Percentiles rank a stretch among this genome's conserved stretches.
Evolutionary conservation across 2,888 invertebrate genomes (phyloP).

Genomic region (Pharmacophagus antenor): DNA sequence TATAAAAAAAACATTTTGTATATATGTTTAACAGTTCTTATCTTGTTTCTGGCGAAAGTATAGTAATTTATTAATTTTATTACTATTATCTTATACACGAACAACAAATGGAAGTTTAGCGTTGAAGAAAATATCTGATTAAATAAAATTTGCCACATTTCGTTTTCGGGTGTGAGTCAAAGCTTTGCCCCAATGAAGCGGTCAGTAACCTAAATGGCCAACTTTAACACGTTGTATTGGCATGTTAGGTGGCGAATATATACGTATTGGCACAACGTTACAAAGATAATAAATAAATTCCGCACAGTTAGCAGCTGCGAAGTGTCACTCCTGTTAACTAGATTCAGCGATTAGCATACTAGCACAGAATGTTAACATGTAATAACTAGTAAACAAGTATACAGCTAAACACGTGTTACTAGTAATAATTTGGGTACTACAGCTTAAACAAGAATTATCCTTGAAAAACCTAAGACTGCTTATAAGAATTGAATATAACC

Average conservation of each 20-base stretch:
- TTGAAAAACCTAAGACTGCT: background rate
- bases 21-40: too few relatives aligned
- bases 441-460: background rate
- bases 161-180: slow-evolving; percentile 16
- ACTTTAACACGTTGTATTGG: slow-evolving; percentile 11
- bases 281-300: slow-evolving; percentile 62
- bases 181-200: slow-evolving; percentile 23
- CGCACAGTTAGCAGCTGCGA: slow-evolving; percentile 49
- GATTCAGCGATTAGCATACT: slow-evolving; percentile 44
- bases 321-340: slow-evolving; percentile 45
- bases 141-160: slow-evolving; percentile 16
- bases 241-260: slow-evolving; percentile 6
- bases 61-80: too few relatives aligned
- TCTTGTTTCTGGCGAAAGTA: too few relatives aligned
- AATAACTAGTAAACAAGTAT: slow-evolving; percentile 8
- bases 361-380: slow-evolving; percentile 8
- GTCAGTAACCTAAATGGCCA: slow-evolving; percentile 29
- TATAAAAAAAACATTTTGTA: too few relatives aligned
- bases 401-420: slow-evolving; percentile 7
- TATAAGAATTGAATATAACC: background rate
- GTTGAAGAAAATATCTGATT: background rate
- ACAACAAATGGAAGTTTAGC: too few relatives aligned
- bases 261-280: slow-evolving; percentile 47
- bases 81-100: too few relatives aligned
- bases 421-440: slow-evolving; percentile 7